Evolutionary conservation across 2,797 vertebrate species (phyloP), one percentile per base, ranked within the genome.

Genomic region (Falco biarmicus): DNA sequence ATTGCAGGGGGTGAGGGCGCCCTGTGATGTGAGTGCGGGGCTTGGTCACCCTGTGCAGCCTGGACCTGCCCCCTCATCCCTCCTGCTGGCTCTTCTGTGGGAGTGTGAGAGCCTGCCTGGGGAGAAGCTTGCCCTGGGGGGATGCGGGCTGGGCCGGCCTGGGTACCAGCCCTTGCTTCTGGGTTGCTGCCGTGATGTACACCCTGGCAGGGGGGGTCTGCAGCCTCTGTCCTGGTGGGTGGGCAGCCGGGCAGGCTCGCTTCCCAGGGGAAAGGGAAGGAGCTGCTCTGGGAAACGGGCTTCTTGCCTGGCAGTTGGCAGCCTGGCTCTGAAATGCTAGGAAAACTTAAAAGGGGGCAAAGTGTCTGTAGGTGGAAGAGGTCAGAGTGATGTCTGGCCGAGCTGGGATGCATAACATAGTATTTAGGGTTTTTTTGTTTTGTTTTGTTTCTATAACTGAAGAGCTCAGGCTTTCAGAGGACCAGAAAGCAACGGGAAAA

Each of bases 371-470:
- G 84, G 76, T 65, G 73, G 61, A 48, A 48, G 76, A 89, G 76
- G 81, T 89, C 39, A 53, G n/a, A 87, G 82, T 13, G 34, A 75
- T 0, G 61, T 78, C 94, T 89, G 90, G 25, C 82, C 0, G 1
- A 64, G 75, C 60, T 56, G 70, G 45, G 63, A 56, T 60, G 31
- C 8, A 3, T 34, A 74, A 66, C 32, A 0, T 57, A 20, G n/a
- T 53, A 78, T 96, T 96, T 81, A 78, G 39, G 47, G 26, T 3
- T 20, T 22, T 90, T 45, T 45, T 45, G 43, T 45, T 45, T 43
- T 43, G 43, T 43, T 43, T 88, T 71, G 43, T 83, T 95, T 75
- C 85, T 32, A 12, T 89, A 92, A 80, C 92, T 63, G 45, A 51
- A 59, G 65, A 87, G 25, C 28, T 88, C 32, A 56, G 56, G 32